Base-by-base conservation (phyloP, 2,888 invertebrate species). In the Achlya flavicornis region DNA sequence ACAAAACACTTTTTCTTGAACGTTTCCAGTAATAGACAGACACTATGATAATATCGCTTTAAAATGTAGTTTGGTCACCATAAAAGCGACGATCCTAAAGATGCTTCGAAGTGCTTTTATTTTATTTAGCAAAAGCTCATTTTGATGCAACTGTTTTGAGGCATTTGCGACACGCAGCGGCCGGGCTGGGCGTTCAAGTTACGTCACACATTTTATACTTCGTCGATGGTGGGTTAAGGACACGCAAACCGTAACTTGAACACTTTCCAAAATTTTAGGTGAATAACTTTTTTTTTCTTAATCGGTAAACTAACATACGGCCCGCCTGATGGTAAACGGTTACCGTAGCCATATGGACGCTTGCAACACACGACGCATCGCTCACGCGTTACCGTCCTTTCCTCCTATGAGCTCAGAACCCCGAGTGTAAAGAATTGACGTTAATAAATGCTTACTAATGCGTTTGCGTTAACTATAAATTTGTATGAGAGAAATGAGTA, bases 151-250 rank as follows among this genome's bases (percentile, higher is more conserved):
- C 41, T 33, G 53, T 53, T 53, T 41, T 60, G 41, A 41, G 60
- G 19, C 26, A 60, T 60, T 60, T 60, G 41, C 41, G 60, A 60
- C 60, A 60, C 60, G 19, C 60, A 41, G 14, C 41, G 7, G 26
- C 26, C 26, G 2, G 26, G 26, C 26, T 2, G 26, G 26, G 60
- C 26, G 60, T 60, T 26, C 41, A 63, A 58, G 59, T 66, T 66
- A 64, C 66, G 58, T 64, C 60, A 64, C 41, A 59, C 53, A 43
- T 53, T 61, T 66, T 62, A 41, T 63, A 61, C 63, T 57, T 43
- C 48, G 64, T 60, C n/a, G 59, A 32, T 58, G 58, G n/a, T 62
- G 60, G 66, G 66, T 66, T 66, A 66, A 66, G 66, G 64, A 64
- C 64, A 60, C 41, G 12, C 48, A 60, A 62, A 46, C n/a, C 53